Percentiles rank a stretch among this genome's conserved stretches.
phyloP scores from a whole-genome alignment of 2,113 vertebrate species.

The Actenoides hombroni region DNA sequence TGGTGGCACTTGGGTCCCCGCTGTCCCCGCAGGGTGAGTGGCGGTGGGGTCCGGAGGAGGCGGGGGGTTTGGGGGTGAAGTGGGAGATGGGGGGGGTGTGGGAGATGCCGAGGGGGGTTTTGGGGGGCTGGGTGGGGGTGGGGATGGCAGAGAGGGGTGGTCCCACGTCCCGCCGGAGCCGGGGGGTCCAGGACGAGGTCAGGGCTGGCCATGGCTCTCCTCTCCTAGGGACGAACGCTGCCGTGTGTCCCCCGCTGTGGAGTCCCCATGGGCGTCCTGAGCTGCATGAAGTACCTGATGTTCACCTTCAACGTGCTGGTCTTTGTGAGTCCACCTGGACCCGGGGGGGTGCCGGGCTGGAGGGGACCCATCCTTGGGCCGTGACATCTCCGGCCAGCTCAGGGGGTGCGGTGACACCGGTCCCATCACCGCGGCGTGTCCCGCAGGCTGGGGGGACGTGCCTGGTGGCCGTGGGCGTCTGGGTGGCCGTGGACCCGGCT shows the following conservation, averaged over 20 bases:
- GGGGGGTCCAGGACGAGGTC: fast-evolving
- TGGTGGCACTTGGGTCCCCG: fast-evolving
- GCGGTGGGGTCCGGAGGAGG: not conserved
- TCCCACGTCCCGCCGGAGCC: fast-evolving
- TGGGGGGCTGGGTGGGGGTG: not conserved
- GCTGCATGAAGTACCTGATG: conserved; percentile 68
- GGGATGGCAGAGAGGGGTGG: not conserved
- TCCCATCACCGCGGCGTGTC: not conserved
- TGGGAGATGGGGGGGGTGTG: too few relatives aligned
- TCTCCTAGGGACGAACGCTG: not conserved
- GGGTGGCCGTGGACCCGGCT: conserved; percentile 48
- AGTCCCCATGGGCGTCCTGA: conserved; percentile 46
- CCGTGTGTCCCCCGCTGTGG: fast-evolving
- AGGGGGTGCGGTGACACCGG: not conserved
- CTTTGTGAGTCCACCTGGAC: conserved; percentile 61
- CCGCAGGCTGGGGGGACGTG: conserved; percentile 56
- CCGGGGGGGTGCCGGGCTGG: not conserved
- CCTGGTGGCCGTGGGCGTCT: conserved; percentile 44
- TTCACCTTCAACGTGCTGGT: conserved; percentile 68
- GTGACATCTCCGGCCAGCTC: fast-evolving
- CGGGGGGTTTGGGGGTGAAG: not conserved
- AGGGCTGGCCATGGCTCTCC: not conserved
- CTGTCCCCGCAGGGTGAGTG: not conserved
- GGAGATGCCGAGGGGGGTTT: not conserved
- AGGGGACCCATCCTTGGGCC: fast-evolving